A percentile compares a stretch with the other conserved stretches of the same genome.
Conservation (phyloP, 2,888 invertebrate species). For the Oxyteleia sp. region DNA sequence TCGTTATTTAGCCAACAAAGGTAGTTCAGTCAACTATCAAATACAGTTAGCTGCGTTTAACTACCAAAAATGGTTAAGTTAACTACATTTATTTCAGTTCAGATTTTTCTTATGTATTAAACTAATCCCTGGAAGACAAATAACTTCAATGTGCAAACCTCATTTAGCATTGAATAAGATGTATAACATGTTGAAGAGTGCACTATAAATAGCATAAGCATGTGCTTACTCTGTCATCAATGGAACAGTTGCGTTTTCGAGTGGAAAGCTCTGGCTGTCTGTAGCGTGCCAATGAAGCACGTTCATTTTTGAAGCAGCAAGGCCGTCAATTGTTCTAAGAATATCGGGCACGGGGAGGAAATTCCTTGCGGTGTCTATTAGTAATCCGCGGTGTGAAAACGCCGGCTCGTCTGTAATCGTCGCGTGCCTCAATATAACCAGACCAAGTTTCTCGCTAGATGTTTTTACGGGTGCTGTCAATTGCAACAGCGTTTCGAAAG, state of each 20-base stretch:
- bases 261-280: constrained; percentile 97
- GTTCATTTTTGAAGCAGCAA: constrained; percentile 96
- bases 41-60: too few relatives aligned
- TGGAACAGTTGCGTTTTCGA: constrained; percentile 92
- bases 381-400: constrained; percentile 94
- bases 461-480: constrained; percentile 88
- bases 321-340: constrained; percentile 93
- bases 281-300: constrained; percentile 97
- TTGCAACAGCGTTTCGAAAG: constrained; percentile 92
- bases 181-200: too few relatives aligned
- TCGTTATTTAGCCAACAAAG: too few relatives aligned
- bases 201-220: constrained; percentile 5
- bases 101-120: too few relatives aligned
- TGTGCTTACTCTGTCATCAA: constrained; percentile 88
- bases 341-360: constrained; percentile 92
- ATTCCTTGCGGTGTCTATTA: constrained; percentile 96
- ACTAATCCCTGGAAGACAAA: too few relatives aligned
- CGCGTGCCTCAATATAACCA: constrained; percentile 90
- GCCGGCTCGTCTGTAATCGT: constrained; percentile 93
- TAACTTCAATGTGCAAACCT: too few relatives aligned
- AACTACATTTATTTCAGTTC: too few relatives aligned
- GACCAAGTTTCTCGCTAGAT: constrained; percentile 86
- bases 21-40: too few relatives aligned
- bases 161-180: too few relatives aligned
- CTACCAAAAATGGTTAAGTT: too few relatives aligned